phyloP scores from a whole-genome alignment of 2,888 invertebrate genomes.

The Leptopilina syphax region DNA sequence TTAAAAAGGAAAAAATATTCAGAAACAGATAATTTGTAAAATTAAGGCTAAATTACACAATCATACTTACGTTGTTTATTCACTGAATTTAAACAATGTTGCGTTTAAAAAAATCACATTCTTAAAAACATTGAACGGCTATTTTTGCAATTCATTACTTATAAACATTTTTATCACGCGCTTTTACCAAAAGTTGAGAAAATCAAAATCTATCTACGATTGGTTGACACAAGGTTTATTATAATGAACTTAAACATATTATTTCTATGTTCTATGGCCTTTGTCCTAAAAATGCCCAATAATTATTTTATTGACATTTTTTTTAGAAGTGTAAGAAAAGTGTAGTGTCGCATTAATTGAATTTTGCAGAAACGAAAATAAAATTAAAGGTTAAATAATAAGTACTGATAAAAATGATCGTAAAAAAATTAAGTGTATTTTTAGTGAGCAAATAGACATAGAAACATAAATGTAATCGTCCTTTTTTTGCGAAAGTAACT shows the following conservation, averaged over 20 bases:
- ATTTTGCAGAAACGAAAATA: not conserved
- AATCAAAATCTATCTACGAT: slow-evolving; percentile 10
- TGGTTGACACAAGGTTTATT: slow-evolving; percentile 23
- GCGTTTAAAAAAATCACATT: not conserved
- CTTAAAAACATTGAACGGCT: not conserved
- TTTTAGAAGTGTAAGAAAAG: too few species aligned
- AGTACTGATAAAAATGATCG: not conserved
- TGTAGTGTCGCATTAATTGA: not conserved
- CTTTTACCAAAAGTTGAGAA: not conserved
- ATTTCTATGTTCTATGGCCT: not conserved
- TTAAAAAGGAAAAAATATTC: too few species aligned
- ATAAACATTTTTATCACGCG: slow-evolving; percentile 15
- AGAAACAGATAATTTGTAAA: too few species aligned
- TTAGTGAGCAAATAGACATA: too few species aligned
- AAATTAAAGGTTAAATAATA: not conserved
- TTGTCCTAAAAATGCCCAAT: too few species aligned
- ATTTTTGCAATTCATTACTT: not conserved
- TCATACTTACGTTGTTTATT: not conserved
- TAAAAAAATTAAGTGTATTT: too few species aligned
- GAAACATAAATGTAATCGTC: too few species aligned
- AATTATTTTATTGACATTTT: too few species aligned
- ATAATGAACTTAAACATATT: not conserved
- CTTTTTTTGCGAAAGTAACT: not conserved
- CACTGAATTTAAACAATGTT: not conserved
- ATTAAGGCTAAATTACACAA: too few species aligned